A percentile compares a stretch with the other conserved stretches of the same genome.
These are phyloP conservation scores for Amazona ochrocephala DNA, from an alignment of 2,797 vertebrate genomes.

Conservation along the genomic window DNA sequence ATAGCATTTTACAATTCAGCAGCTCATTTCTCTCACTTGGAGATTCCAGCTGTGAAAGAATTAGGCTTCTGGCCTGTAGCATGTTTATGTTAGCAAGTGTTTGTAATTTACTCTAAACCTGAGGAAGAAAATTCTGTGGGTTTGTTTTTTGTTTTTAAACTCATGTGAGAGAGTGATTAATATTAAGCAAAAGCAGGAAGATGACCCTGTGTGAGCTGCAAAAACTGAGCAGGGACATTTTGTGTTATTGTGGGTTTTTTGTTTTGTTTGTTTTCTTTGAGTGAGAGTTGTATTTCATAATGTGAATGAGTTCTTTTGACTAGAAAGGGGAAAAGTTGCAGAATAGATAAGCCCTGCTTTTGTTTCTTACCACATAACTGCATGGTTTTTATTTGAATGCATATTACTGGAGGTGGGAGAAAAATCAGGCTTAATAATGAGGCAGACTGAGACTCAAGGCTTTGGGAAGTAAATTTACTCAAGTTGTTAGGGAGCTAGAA, in stretches of 20 bases:
- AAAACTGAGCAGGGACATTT: background rate
- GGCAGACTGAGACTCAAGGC: background rate
- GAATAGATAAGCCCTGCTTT: background rate
- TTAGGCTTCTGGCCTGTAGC: background rate
- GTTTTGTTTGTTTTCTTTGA: background rate
- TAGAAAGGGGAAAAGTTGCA: background rate
- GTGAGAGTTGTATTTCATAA: background rate
- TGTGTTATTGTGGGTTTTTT: accelerated
- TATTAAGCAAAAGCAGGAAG: background rate
- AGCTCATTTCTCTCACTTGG: background rate
- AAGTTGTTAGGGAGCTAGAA: background rate
- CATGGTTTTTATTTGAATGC: background rate
- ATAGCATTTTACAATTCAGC: background rate
- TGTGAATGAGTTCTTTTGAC: constrained; percentile 21
- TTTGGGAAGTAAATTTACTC: background rate
- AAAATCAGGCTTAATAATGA: background rate
- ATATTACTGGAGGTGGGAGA: background rate
- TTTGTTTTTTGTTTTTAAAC: background rate
- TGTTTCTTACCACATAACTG: background rate
- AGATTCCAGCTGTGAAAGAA: constrained; percentile 20
- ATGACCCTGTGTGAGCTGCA: background rate
- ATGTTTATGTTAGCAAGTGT: background rate
- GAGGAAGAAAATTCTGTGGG: background rate
- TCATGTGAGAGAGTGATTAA: background rate
- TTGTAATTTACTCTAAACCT: background rate